Base-by-base conservation (phyloP, 1,140 invertebrate genomes). In the Plutomurus gul region DNA sequence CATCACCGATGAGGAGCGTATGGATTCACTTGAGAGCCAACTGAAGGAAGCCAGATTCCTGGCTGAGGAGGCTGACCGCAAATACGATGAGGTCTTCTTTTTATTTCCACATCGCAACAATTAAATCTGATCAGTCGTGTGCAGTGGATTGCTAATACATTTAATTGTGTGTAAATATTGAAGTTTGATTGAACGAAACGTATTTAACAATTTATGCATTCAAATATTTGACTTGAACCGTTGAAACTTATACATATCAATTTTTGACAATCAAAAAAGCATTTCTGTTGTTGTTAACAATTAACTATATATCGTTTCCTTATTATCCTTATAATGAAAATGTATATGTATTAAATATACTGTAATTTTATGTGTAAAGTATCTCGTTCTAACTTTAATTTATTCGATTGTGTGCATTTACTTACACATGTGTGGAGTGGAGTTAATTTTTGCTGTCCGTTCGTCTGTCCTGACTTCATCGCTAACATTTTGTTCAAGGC, bases 31-130 rank as follows among this genome's bases (percentile, higher is more conserved):
- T 87, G 98, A 99, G 88, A 96, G 95, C 89, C 97, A 99, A 89
- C 91, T 99, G 87, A 99, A 99, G 91, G 98, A 99, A 89, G 97
- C 98, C 87, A 93, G 97, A 88, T 97, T 98, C 92, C 92, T 99
- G 87, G 97, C 98, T 88, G 98, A 99, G 90, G 98, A 99, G 90
- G 98, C 98, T 87, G 98, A 99, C 92, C 96, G 99, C 91, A 99
- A 99, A 98, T 99, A 99, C 91, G 98, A 99, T 95, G 98, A 99
- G 97, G 98, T 98, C 91, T 82, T 81, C 65, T 73, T 46, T 81
- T 81, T 75, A 60, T 72, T 65, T 65, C 56, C 56, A 30, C 56
- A 65, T 65, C 56, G 36, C 56, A 65, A 65, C 27, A 65, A 30
- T 33, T 65, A 65, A 60, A 65, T 16, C 27, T 65, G 25, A 33